Evolutionary conservation across 2,888 invertebrate species (phyloP).

Genomic region (Cerastis rubricosa): DNA sequence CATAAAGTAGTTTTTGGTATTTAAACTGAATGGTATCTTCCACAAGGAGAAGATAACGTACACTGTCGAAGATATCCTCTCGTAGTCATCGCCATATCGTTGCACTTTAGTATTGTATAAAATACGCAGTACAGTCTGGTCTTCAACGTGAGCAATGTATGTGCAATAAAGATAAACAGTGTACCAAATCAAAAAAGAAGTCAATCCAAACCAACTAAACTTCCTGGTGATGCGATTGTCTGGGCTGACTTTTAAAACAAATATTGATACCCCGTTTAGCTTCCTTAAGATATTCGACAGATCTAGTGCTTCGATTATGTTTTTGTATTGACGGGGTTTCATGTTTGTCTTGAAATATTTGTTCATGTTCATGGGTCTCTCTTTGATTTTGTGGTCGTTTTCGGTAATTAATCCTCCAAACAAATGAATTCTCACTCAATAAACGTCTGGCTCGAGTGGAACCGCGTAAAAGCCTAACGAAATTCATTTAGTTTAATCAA

Average conservation of each 20-base stretch:
- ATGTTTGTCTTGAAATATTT: conserved; percentile 49
- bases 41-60: conserved; percentile 75
- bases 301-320: conserved; percentile 73
- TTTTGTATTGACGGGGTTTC: conserved; percentile 67
- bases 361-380: conserved; percentile 39
- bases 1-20: conserved; percentile 66
- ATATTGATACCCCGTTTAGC: conserved; percentile 72
- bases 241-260: conserved; percentile 49
- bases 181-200: conserved; percentile 70
- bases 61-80: conserved; percentile 71
- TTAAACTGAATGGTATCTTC: conserved; percentile 76
- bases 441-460: neutral
- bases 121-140: conserved; percentile 78
- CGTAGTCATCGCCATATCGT: conserved; percentile 81
- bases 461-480: neutral
- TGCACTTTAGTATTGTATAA: conserved; percentile 79
- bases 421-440: neutral
- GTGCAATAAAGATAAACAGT: conserved; percentile 74
- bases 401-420: neutral
- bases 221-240: conserved; percentile 59
- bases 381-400: conserved; percentile 22
- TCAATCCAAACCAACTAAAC: conserved; percentile 72
- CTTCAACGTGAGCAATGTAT: conserved; percentile 71
- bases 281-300: conserved; percentile 70
- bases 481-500: conserved; percentile 34